A percentile compares a stretch with the other conserved stretches of the same genome.
Evolutionary conservation across 2,888 invertebrate genomes (phyloP).

Genomic region (Erebia aethiops): DNA sequence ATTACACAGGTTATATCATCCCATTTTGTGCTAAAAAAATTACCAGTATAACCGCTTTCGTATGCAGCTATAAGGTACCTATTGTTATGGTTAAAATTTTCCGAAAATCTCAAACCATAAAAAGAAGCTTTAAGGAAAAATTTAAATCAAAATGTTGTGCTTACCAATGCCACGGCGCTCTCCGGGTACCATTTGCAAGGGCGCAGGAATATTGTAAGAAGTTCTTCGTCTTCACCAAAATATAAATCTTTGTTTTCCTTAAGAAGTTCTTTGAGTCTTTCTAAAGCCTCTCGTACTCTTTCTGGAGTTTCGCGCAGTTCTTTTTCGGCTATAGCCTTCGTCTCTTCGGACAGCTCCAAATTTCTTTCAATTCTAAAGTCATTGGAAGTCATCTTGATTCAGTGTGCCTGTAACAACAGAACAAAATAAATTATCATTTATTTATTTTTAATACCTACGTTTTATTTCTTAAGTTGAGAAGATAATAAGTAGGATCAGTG

Average conservation of each 20-base stretch:
- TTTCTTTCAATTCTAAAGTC: constrained; percentile 84
- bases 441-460: too few relatives aligned
- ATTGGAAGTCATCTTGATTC: constrained; percentile 63
- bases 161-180: constrained; percentile 90
- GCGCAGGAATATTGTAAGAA: constrained; percentile 89
- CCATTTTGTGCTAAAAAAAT: too few relatives aligned
- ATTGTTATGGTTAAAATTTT: background rate
- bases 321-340: constrained; percentile 82
- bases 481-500: too few relatives aligned
- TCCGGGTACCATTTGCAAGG: constrained; percentile 93
- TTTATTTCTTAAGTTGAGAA: too few relatives aligned
- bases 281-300: constrained; percentile 82
- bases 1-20: too few relatives aligned
- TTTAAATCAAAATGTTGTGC: constrained; percentile 48
- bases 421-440: background rate
- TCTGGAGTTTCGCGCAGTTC: constrained; percentile 90
- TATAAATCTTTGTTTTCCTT: constrained; percentile 86
- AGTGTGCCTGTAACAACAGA: constrained; percentile 50
- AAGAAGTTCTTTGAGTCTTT: constrained; percentile 84
- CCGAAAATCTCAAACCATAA: background rate
- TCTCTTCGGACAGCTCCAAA: constrained; percentile 83
- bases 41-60: too few relatives aligned
- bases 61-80: too few relatives aligned
- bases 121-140: background rate
- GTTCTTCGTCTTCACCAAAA: constrained; percentile 89